Conservation (phyloP, 2,797 vertebrate genomes). For the Mormyrops attenuatus region DNA sequence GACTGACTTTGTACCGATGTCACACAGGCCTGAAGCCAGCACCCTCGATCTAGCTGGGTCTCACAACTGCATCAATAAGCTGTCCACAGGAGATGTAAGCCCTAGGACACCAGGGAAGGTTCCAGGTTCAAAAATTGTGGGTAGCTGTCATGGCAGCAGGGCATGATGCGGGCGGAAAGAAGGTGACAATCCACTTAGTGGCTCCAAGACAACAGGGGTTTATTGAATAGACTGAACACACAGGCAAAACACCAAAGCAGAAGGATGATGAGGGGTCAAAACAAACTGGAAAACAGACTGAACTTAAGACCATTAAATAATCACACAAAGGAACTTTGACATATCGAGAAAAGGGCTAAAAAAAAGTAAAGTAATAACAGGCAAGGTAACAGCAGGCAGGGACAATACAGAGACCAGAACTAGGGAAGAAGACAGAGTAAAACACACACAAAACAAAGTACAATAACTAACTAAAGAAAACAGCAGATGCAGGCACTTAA, state of each 20-base stretch:
- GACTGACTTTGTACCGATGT: not conserved
- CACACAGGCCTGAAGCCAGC: not conserved
- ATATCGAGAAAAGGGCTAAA: not conserved
- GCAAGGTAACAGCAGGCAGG: not conserved
- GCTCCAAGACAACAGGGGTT: not conserved
- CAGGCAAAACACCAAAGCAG: not conserved
- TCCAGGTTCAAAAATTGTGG: not conserved
- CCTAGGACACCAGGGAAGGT: not conserved
- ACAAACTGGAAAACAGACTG: not conserved
- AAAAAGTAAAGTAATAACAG: not conserved
- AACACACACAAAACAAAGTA: no score
- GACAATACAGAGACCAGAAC: not conserved
- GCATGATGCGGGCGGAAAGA: not conserved
- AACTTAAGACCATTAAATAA: not conserved
- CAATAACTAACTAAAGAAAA: no score
- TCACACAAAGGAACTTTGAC: not conserved
- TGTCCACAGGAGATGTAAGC: not conserved
- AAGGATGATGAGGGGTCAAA: not conserved
- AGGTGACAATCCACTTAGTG: not conserved
- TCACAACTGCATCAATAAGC: not conserved
- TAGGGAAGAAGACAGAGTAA: not conserved
- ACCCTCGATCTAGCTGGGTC: not conserved
- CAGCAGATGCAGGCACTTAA: no score
- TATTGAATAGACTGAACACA: not conserved
- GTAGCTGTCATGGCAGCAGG: not conserved